phyloP scores from a whole-genome alignment of 2,113 vertebrate species.

The Eulemur macaco region DNA sequence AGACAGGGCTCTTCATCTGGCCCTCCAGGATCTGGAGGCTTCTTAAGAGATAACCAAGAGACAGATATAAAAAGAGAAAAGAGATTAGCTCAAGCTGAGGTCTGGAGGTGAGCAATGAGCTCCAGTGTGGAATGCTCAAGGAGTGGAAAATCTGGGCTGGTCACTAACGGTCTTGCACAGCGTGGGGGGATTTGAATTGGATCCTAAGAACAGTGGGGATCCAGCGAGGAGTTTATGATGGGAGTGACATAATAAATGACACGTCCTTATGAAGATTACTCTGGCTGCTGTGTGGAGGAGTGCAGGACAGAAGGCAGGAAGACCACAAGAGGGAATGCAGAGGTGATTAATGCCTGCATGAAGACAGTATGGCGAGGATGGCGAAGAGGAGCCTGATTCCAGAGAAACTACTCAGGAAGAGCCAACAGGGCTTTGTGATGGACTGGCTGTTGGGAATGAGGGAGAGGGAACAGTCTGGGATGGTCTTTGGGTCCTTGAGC shows the following conservation, averaged over 20 bases:
- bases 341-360: background rate
- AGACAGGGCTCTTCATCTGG: background rate
- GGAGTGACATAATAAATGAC: background rate
- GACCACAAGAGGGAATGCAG: background rate
- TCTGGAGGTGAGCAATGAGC: background rate
- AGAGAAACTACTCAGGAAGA: background rate
- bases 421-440: background rate
- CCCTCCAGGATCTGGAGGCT: background rate
- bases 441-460: background rate
- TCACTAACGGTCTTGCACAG: background rate
- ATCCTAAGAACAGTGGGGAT: background rate
- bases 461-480: background rate
- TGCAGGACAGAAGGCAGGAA: background rate
- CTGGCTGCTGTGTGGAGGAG: background rate
- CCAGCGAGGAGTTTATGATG: background rate
- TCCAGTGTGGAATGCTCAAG: background rate
- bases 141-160: background rate
- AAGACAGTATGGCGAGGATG: background rate
- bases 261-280: background rate
- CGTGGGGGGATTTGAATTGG: background rate
- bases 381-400: background rate
- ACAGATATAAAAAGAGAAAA: background rate
- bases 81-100: background rate
- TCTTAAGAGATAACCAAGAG: conserved; percentile 8
- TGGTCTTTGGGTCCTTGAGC: background rate